These are phyloP conservation scores for Agrypnus murinus DNA, from an alignment of 2,888 invertebrate genomes.

Conservation along the genomic window DNA sequence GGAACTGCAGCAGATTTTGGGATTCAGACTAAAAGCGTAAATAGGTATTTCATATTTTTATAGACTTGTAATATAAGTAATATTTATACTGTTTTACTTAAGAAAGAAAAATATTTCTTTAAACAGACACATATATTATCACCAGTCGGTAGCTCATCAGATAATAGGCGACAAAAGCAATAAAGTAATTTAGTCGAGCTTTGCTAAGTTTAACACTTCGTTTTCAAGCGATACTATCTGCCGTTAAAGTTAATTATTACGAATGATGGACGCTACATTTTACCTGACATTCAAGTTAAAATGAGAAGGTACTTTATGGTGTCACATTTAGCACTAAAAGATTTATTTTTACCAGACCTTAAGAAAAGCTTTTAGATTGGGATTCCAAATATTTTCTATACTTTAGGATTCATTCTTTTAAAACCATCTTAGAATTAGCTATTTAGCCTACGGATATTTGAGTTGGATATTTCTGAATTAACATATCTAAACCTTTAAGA, in stretches of 20 bases:
- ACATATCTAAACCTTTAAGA: too few relatives aligned
- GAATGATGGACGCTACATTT: too few relatives aligned
- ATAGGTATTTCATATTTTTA: slow-evolving; percentile 1
- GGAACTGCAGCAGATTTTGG: slow-evolving; percentile 65
- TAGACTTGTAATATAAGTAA: not conserved
- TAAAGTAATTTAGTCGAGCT: slow-evolving; percentile 24
- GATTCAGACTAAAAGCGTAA: slow-evolving; percentile 51
- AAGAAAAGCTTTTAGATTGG: too few relatives aligned
- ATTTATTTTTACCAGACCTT: too few relatives aligned
- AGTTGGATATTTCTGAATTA: too few relatives aligned
- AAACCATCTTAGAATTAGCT: too few relatives aligned
- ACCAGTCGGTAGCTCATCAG: slow-evolving; percentile 6
- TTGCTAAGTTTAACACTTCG: slow-evolving; percentile 36
- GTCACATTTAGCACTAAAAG: too few relatives aligned
- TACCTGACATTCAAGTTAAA: too few relatives aligned
- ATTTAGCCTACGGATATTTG: too few relatives aligned
- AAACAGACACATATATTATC: slow-evolving; percentile 1
- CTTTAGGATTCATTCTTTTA: too few relatives aligned
- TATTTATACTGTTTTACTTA: not conserved
- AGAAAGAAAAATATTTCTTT: not conserved
- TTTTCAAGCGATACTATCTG: slow-evolving; percentile 12
- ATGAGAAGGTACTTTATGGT: too few relatives aligned
- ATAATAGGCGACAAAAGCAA: slow-evolving; percentile 6
- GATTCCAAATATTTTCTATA: too few relatives aligned
- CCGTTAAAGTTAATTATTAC: not conserved